phyloP scores from a whole-genome alignment of 2,797 vertebrate genomes.

The Gallinago nigripennis region DNA sequence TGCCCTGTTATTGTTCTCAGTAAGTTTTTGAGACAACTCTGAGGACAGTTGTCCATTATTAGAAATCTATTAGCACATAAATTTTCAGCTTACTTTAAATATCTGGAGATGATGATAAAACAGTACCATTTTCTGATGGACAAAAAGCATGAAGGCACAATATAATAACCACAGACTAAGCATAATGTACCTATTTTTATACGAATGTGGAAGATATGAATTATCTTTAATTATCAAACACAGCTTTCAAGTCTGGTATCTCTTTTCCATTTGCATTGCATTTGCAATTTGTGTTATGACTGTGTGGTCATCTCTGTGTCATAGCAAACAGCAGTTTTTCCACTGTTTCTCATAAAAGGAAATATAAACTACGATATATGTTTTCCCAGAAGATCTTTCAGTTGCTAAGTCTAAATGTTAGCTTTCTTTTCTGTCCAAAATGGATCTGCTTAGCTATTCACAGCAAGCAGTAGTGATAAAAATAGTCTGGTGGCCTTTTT shows the following conservation, averaged over 20 bases:
- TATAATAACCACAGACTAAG: background rate
- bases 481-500: constrained; percentile 1
- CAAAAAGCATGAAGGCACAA: background rate
- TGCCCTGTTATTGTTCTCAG: background rate
- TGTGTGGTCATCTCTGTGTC: background rate
- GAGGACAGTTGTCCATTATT: background rate
- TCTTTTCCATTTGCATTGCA: background rate
- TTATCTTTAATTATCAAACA: constrained; percentile 14
- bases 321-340: background rate
- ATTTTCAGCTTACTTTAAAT: background rate
- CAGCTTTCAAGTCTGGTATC: background rate
- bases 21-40: background rate
- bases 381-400: background rate
- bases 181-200: background rate
- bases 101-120: background rate
- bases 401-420: background rate
- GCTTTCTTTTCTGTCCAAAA: background rate
- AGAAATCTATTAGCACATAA: background rate
- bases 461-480: background rate
- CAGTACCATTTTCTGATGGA: background rate
- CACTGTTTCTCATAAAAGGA: background rate
- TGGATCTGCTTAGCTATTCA: background rate
- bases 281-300: background rate
- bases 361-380: background rate
- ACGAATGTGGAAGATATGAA: background rate